Base-by-base conservation (phyloP, 92 coral and sea anemone species). In the Metridium senile region DNA sequence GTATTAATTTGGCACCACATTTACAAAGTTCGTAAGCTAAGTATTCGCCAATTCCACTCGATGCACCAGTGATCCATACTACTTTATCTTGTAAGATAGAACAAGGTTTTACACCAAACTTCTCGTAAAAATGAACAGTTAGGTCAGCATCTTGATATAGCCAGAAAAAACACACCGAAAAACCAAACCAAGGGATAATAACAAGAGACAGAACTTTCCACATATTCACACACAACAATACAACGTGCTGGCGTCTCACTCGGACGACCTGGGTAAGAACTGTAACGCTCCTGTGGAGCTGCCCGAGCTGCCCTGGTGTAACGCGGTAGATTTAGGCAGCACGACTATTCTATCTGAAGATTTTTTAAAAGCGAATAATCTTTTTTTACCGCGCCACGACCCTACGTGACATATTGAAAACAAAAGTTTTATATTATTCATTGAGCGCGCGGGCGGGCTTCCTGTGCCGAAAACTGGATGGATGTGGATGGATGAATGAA, bases 41-140 rank as follows among this genome's bases (percentile, higher is more conserved):
- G 73, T 81, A 61, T 51, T 89, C 93, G 0, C 93, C 93, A 20
- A 89, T 82, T 3, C 93, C 93, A 21, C 93, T 88, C 17, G 93
- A 88, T 17, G 93, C 93, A 10, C 93, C 93, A 16, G 86, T 84
- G 26, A 84, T 88, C 93, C 93, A 89, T 28, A 85, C 84, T 8
- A 85, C 78, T 31, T 89, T 85, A 4, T 81, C 87, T 17, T 64
- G 64, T 45, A 85, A 73, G n/a, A 54, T 70, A 52, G 75, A 43
- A n/a, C 85, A 81, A 10, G 90, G 93, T 25, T 76, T 51, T 58
- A 56, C 61, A 33, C 91, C 91, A 67, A 79, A 90, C 63, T 51
- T 86, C 49, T 82, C 83, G 82, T 77, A 87, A 58, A 87, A 72
- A 13, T 74, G 82, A 30, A 87, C 69, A 9, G 84, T 62, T 51